These are phyloP conservation scores for Merodon equestris DNA, from an alignment of 2,888 invertebrate genomes.

Conservation along the genomic window DNA sequence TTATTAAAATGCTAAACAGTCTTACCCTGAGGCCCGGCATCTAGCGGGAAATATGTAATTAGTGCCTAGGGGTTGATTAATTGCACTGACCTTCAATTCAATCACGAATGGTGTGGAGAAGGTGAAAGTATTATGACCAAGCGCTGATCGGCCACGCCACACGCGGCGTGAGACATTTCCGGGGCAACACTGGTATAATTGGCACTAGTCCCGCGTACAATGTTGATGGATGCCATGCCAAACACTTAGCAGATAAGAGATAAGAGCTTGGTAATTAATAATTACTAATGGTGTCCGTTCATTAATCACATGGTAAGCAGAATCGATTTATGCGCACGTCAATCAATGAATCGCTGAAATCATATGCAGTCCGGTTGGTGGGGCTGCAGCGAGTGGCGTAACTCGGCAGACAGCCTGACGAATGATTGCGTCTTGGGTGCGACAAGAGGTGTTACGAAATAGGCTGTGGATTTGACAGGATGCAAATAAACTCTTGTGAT, in stretches of 20 bases:
- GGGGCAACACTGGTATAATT: slow-evolving; percentile 25
- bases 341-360: slow-evolving; percentile 24
- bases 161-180: slow-evolving; percentile 37
- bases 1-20: slow-evolving; percentile 64
- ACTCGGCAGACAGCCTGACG: no score
- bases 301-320: slow-evolving; percentile 33
- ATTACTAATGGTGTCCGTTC: slow-evolving; percentile 10
- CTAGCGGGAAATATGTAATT: slow-evolving; percentile 50
- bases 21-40: slow-evolving; percentile 14
- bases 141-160: background rate
- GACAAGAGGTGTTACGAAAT: no score
- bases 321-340: slow-evolving; percentile 27
- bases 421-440: no score
- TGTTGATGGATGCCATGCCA: slow-evolving; percentile 19
- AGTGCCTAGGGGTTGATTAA: slow-evolving; percentile 63
- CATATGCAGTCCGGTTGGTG: no score
- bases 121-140: slow-evolving; percentile 60
- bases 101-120: slow-evolving; percentile 40
- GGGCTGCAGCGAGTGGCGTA: no score
- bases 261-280: slow-evolving; percentile 8
- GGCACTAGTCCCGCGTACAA: slow-evolving; percentile 9
- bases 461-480: no score
- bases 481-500: no score
- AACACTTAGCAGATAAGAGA: no score
- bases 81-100: slow-evolving; percentile 60